Evolutionary conservation across 64 coral and sea anemone genomes (phyloP).

Genomic region (Porites australiensis): DNA sequence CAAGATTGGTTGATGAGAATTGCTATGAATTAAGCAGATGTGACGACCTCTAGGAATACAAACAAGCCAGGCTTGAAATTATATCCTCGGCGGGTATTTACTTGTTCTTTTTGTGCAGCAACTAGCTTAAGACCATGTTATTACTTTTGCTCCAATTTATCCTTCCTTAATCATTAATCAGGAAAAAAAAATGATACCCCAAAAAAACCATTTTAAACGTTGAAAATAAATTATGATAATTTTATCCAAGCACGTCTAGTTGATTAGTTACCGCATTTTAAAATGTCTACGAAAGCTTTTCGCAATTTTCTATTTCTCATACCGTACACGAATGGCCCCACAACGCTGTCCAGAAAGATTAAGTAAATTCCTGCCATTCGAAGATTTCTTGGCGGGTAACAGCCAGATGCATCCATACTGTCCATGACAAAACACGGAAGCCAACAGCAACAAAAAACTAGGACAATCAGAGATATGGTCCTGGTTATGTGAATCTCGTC

Average conservation of each 20-base stretch:
- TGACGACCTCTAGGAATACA: too few relatives aligned
- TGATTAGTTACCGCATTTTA: slow-evolving; percentile 1
- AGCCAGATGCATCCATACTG: slow-evolving; percentile 30
- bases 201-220: too few relatives aligned
- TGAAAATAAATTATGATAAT: too few relatives aligned
- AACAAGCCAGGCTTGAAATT: too few relatives aligned
- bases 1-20: too few relatives aligned
- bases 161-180: too few relatives aligned
- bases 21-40: too few relatives aligned
- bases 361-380: slow-evolving; percentile 62
- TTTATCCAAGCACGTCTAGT: background rate
- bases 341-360: slow-evolving; percentile 41
- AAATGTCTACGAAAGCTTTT: background rate
- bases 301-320: slow-evolving; percentile 46
- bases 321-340: slow-evolving; percentile 62
- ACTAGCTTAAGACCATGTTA: too few relatives aligned
- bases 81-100: too few relatives aligned
- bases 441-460: slow-evolving; percentile 68
- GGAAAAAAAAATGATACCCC: too few relatives aligned
- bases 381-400: slow-evolving; percentile 25
- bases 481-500: slow-evolving; percentile 56
- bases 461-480: slow-evolving; percentile 56
- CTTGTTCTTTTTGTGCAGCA: too few relatives aligned
- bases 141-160: too few relatives aligned
- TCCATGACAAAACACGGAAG: slow-evolving; percentile 61